phyloP scores from a whole-genome alignment of 2,113 vertebrate species.

The Arenaria interpres region DNA sequence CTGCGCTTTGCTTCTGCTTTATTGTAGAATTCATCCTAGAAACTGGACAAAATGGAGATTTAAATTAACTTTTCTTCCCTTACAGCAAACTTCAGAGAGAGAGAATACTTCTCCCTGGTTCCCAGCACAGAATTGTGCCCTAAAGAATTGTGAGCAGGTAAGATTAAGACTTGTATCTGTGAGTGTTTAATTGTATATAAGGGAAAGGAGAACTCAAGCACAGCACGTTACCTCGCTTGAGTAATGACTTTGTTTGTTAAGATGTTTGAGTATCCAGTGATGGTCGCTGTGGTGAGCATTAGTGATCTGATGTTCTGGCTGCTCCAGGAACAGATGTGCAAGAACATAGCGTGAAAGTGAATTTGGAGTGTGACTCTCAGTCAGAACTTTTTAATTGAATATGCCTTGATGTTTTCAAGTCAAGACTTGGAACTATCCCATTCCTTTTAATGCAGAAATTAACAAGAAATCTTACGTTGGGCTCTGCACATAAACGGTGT shows the following conservation, averaged over 20 bases:
- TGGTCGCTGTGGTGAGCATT: neutral
- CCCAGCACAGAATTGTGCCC: slow-evolving; percentile 18
- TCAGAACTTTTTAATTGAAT: neutral
- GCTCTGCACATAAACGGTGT: neutral
- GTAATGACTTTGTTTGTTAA: neutral
- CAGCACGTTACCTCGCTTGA: neutral
- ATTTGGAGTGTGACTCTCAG: neutral
- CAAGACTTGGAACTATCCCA: neutral
- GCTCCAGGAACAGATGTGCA: neutral
- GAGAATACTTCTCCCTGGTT: slow-evolving; percentile 49
- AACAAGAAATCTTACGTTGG: neutral
- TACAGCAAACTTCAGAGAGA: slow-evolving; percentile 61
- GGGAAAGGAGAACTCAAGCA: neutral
- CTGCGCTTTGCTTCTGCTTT: neutral
- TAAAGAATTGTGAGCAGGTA: slow-evolving; percentile 60
- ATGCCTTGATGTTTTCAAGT: neutral
- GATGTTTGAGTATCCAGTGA: neutral
- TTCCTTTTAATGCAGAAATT: neutral
- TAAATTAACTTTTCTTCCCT: neutral
- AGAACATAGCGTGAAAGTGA: neutral
- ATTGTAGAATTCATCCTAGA: neutral
- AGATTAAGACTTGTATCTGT: neutral
- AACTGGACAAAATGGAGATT: neutral
- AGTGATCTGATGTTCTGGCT: neutral
- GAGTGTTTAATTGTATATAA: neutral